Evolutionary conservation across 2,888 invertebrate genomes (phyloP), one percentile per base, ranked within the genome.

Genomic region (Morpho achilles): DNA sequence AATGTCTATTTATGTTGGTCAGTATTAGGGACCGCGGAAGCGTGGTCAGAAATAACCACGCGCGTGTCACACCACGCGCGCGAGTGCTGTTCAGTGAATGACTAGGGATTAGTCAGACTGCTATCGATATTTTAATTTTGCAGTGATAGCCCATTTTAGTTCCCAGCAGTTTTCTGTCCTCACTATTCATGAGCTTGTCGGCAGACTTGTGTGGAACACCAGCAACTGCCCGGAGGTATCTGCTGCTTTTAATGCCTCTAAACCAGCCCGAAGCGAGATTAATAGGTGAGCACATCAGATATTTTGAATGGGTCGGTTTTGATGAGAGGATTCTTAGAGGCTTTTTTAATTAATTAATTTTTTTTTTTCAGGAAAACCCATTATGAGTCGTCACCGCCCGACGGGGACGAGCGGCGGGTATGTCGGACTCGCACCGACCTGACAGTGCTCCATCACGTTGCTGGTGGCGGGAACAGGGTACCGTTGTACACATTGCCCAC

Each of bases 241-340:
- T 0, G 98, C 96, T 0, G 98, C 97, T 80, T 97, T 98, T 7
- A 99, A 90, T 0, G 99, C 99, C 87, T 99, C 99, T 54, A 99
- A 89, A 40, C 99, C 99, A 46, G 99, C 99, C 91, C 98, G 77
- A 8, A 47, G 45, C 22, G 7, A 40, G 16, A 7, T 42, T 1
- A n/a, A n/a, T 10, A 4, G 10, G 8, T 45, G 8, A 32, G 3
- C 32, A 5, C 32, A 32, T 32, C 32, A 32, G 9, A 47, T 42
- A 22, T 39, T 8, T 16, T 16, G 16, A 16, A 16, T 16, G 16
- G 16, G 16, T 16, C 16, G 16, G 16, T 16, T 16, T 1, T 16
- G 16, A 16, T 16, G 16, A 16, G 16, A 16, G 16, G 16, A 16
- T 16, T 16, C 16, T 16, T 16, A n/a, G 16, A 16, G 16, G 16